Evolutionary conservation across 2,113 vertebrate genomes (phyloP), one percentile per base, ranked within the genome.

Genomic region (Rhinogobius similis): DNA sequence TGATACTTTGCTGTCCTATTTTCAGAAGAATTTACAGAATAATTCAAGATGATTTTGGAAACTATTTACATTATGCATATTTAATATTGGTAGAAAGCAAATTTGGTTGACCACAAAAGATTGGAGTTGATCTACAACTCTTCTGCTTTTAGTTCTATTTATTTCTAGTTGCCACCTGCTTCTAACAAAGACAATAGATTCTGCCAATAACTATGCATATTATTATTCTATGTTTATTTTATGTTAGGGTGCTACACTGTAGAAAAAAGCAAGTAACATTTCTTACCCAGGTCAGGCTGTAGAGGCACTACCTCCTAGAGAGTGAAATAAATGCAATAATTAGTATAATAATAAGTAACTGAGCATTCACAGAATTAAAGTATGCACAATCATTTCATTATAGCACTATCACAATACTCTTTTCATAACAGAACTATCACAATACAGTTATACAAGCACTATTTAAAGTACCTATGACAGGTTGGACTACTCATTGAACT

Each of bases 361-460:
- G 26, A 29, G 21, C 9, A 36, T 36, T 36, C 2, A 36, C 32
- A 36, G 23, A n/a, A n/a, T 48, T 18, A 20, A 4, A 20, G 11
- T 14, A 50, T 32, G 13, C 26, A 59, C 10, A 36, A 18, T 20
- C 6, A 7, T 36, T 36, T 36, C 6, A 81, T 55, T 52, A 46
- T 13, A 66, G 20, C 4, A 73, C 13, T 29, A 78, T 56, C 64
- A 58, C 18, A 68, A 21, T 5, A 75, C 21, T 20, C 6, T 10
- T 36, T 36, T 36, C 6, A 81, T 55, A 56, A 46, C 11, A 66
- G 20, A 3, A 73, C 13, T 29, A 78, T 56, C 64, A 58, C 18
- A 68, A 21, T 5, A 75, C 21, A 1, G 32, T 36, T 13, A 50
- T 21, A 79, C 50, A 9, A n/a, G 6, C 52, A 65, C 43, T 61